Evolutionary conservation across 2,888 invertebrate species (phyloP).

Genomic region (Pharmacophagus antenor): DNA sequence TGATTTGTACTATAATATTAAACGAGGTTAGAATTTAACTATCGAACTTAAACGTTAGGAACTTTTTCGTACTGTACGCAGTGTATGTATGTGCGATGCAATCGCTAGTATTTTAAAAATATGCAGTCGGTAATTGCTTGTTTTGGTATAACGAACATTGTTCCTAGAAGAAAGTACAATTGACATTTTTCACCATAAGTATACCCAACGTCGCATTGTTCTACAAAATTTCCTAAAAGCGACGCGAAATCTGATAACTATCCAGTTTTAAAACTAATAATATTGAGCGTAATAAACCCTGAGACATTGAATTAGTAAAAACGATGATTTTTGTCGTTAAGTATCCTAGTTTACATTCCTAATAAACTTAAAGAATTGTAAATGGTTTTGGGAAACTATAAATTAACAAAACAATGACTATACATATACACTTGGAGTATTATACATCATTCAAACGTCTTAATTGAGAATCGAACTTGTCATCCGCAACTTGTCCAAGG

Average conservation of each 20-base stretch:
- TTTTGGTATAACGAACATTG: conserved; percentile 20
- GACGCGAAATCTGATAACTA: background rate
- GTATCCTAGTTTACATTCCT: background rate
- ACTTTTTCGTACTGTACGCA: background rate
- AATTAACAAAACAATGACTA: background rate
- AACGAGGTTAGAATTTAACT: conserved; percentile 1
- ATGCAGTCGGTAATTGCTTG: conserved; percentile 5
- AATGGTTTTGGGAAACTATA: no score
- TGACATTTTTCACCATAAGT: conserved; percentile 5
- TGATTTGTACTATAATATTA: conserved; percentile 1
- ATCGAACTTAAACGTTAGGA: conserved; percentile 1
- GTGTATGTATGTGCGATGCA: background rate
- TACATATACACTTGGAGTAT: background rate
- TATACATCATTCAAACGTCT: background rate
- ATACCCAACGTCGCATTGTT: background rate
- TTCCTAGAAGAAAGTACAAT: conserved; percentile 8
- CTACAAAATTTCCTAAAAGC: conserved; percentile 2
- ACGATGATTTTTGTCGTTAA: background rate
- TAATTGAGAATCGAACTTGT: background rate
- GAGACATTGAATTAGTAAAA: background rate
- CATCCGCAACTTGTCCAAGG: background rate
- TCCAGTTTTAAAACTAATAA: background rate
- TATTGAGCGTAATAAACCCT: background rate
- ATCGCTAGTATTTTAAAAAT: conserved; percentile 12
- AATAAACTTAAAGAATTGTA: background rate